These are phyloP conservation scores for Spisula subtruncata DNA, from an alignment of 2,888 invertebrate genomes.

Conservation along the genomic window DNA sequence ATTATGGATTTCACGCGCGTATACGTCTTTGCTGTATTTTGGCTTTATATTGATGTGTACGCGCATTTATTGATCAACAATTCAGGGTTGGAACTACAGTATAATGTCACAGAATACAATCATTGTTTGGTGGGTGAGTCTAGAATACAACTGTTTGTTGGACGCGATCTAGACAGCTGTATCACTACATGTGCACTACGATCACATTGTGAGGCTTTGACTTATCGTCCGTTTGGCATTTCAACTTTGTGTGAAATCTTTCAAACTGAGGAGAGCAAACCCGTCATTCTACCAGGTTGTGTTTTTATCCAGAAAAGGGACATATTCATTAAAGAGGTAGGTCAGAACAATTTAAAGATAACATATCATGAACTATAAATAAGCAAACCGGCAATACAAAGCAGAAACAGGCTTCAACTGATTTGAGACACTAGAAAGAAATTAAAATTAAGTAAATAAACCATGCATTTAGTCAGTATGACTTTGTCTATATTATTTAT, in stretches of 20 bases:
- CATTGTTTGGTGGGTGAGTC: background rate
- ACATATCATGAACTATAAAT: too few relatives aligned
- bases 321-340: background rate
- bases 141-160: background rate
- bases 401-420: too few relatives aligned
- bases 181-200: background rate
- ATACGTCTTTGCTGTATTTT: background rate
- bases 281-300: background rate
- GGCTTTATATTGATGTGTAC: background rate
- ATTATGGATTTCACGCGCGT: too few relatives aligned
- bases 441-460: too few relatives aligned
- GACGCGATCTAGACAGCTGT: background rate
- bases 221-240: background rate
- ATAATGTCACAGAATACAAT: background rate
- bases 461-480: too few relatives aligned
- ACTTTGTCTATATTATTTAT: too few relatives aligned
- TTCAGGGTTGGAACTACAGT: background rate
- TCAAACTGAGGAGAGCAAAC: background rate
- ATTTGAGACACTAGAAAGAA: too few relatives aligned
- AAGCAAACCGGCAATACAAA: too few relatives aligned
- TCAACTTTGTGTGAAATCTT: background rate
- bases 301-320: background rate
- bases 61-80: background rate
- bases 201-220: background rate
- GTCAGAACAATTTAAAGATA: too few relatives aligned